Base-by-base conservation (phyloP, 2,113 vertebrate genomes). In the Leptosomus discolor region DNA sequence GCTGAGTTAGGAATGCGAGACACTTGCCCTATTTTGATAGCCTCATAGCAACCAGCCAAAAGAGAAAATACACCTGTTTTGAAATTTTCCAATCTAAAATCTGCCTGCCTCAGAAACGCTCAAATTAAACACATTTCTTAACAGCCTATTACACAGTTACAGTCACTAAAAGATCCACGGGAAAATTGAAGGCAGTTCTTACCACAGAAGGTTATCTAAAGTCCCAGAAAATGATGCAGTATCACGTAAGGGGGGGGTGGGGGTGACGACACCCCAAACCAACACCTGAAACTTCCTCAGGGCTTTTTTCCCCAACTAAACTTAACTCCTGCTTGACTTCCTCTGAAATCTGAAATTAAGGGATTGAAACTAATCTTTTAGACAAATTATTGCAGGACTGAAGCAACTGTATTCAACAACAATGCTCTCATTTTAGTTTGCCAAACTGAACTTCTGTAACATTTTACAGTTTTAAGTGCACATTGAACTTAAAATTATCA, bases 111-210 rank as follows among this genome's bases (percentile, higher is more conserved):
- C 34, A 6, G 43, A 61, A 95, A 73, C 3, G 73, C 74, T 95
- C 85, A 96, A 96, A 95, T 95, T 92, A 95, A 97, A 95, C 45
- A 87, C 17, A 8, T 88, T 96, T 87, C 46, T 79, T 92, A 94
- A 88, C 73, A 37, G 56, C 32, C 29, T 57, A 50, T 95, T 92
- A 90, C 34, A 69, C 3, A 92, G 39, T 45, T 93, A 91, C 34
- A 63, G 18, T 46, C 64, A 53, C 76, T 94, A 83, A 95, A 84
- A 94, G 34, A 77, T 43, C 43, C 48, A 83, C 8, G 32, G 60
- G 91, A 85, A 97, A 70, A 70, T 1, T 60, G 68, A 95, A 76
- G 68, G 41, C 63, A 14, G 41, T 61, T 64, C 63, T 83, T 76
- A 58, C 3, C 58, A 69, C 65, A 79, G 67, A 61, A 96, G 9